phyloP scores from a whole-genome alignment of 2,888 invertebrate species.

The Drosophila niveifrons region DNA sequence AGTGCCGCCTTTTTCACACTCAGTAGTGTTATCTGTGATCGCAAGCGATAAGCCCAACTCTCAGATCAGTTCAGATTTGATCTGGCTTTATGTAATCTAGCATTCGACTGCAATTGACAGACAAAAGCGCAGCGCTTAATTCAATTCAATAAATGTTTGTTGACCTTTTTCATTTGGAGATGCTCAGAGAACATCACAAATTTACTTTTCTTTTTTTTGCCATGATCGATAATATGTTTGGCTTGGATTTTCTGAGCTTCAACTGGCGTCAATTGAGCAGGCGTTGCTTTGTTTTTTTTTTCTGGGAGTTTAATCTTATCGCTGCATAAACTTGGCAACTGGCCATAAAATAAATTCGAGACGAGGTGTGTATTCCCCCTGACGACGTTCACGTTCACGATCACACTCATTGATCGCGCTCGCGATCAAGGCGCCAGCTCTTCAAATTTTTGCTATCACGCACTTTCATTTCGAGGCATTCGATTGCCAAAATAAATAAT shows the following conservation, averaged over 20 bases:
- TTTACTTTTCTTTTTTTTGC: slow-evolving; percentile 4
- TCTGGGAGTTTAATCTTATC: slow-evolving; percentile 36
- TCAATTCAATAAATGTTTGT: background rate
- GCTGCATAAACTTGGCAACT: slow-evolving; percentile 21
- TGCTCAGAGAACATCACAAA: too few species aligned
- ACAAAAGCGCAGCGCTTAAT: slow-evolving; percentile 2
- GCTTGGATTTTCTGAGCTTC: background rate
- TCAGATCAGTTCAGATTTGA: background rate
- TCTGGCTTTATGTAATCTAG: slow-evolving; percentile 1
- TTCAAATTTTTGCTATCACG: background rate
- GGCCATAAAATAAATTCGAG: slow-evolving; percentile 6
- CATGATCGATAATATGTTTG: slow-evolving; percentile 12
- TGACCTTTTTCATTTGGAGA: background rate
- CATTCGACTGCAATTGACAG: background rate
- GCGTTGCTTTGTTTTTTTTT: background rate
- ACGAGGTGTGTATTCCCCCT: slow-evolving; percentile 1
- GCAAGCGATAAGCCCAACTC: slow-evolving; percentile 33
- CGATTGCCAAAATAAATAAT: background rate
- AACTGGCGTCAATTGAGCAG: slow-evolving; percentile 5
- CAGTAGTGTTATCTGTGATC: slow-evolving; percentile 39
- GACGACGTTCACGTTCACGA: background rate
- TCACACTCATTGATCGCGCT: background rate
- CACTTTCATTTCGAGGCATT: background rate
- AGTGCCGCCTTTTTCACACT: slow-evolving; percentile 47
- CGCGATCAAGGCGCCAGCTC: background rate